Percentiles rank a stretch among this genome's conserved stretches.
phyloP scores from a whole-genome alignment of 30 jellyfish, hydroid and myxozoan species.

The Hydractinia symbiolongicarpus region DNA sequence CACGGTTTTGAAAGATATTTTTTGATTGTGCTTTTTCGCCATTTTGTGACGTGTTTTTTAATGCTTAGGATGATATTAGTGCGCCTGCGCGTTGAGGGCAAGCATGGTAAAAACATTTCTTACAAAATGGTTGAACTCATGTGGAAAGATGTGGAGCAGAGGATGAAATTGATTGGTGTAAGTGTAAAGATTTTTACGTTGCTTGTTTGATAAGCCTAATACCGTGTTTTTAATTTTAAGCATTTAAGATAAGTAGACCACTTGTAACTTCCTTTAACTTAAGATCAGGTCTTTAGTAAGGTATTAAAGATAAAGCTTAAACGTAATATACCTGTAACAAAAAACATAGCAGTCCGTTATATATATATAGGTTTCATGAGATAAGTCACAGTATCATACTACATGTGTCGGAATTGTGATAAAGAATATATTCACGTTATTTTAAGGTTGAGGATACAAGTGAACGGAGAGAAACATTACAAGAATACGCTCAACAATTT shows the following conservation, averaged over 20 bases:
- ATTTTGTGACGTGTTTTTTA: background rate
- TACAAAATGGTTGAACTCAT: conserved; percentile 62
- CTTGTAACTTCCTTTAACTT: background rate
- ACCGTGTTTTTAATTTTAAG: too few relatives aligned
- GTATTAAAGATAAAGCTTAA: too few relatives aligned
- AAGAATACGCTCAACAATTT: conserved; percentile 59
- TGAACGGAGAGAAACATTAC: conserved; percentile 52
- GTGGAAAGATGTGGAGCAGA: conserved; percentile 79
- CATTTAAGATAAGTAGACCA: too few relatives aligned
- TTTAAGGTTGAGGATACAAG: conserved; percentile 59
- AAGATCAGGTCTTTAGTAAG: too few relatives aligned
- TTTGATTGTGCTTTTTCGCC: background rate
- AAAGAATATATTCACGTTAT: too few relatives aligned
- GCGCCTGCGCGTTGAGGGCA: conserved; percentile 51
- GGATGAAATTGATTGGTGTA: conserved; percentile 63
- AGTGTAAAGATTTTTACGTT: background rate
- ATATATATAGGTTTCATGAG: too few relatives aligned
- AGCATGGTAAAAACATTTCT: conserved; percentile 45
- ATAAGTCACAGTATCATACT: too few relatives aligned
- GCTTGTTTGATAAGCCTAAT: too few relatives aligned
- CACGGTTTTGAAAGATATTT: background rate
- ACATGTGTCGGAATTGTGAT: too few relatives aligned
- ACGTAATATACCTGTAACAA: too few relatives aligned
- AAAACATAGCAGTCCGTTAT: too few relatives aligned
- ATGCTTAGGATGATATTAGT: conserved; percentile 63